Evolutionary conservation across 2,113 vertebrate genomes (phyloP).

Genomic region (Istiophorus platypterus): DNA sequence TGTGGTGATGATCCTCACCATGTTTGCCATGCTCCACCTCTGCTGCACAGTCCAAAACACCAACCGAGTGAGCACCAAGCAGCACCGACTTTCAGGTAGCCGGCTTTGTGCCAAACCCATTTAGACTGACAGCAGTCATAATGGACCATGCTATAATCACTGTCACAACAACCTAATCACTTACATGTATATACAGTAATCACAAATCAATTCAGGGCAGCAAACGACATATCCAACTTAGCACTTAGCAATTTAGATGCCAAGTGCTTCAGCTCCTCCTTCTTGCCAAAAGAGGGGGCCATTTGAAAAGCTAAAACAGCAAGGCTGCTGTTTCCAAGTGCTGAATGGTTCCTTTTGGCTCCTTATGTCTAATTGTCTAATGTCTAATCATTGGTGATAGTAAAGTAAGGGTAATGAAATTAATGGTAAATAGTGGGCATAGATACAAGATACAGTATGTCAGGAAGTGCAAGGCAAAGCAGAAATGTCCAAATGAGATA

Average conservation of each 20-base stretch:
- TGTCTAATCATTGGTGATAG: neutral
- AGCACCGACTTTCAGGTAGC: slow-evolving; percentile 85
- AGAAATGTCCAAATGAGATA: slow-evolving; percentile 11
- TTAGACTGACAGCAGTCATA: neutral
- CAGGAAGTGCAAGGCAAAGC: slow-evolving; percentile 5
- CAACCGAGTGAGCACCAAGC: slow-evolving; percentile 85
- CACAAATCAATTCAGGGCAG: neutral
- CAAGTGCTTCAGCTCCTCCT: slow-evolving; percentile 14
- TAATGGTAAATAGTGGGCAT: neutral
- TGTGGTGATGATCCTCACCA: slow-evolving; percentile 87
- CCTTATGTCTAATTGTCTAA: neutral
- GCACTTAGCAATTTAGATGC: slow-evolving; percentile 7
- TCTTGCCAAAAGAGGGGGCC: slow-evolving; percentile 79
- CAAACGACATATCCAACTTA: neutral
- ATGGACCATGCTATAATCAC: neutral
- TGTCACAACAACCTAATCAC: neutral
- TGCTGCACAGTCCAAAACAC: slow-evolving; percentile 84
- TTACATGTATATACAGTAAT: neutral
- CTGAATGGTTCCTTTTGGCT: neutral
- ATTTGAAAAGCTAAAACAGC: slow-evolving; percentile 54
- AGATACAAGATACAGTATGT: neutral
- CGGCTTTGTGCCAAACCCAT: neutral
- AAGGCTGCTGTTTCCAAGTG: no score
- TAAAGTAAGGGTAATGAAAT: neutral
- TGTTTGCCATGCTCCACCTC: slow-evolving; percentile 86